Evolutionary conservation across 2,888 invertebrate species (phyloP).

Genomic region (Aphodius sticticus): DNA sequence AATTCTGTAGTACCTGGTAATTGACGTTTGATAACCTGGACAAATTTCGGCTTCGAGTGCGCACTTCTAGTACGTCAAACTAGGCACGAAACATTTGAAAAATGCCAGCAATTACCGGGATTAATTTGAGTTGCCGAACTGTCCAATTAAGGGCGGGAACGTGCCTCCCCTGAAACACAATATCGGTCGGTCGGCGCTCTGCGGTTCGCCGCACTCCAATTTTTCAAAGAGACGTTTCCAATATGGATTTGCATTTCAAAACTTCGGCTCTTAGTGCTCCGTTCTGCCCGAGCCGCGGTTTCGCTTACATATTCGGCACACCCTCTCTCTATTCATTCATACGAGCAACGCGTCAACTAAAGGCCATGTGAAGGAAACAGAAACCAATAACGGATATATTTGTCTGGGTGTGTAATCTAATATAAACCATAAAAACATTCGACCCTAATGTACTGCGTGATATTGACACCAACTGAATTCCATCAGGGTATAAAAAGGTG

Average conservation of each 20-base stretch:
- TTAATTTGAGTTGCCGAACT: background rate
- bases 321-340: background rate
- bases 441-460: background rate
- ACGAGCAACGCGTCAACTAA: background rate
- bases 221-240: background rate
- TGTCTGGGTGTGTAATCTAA: background rate
- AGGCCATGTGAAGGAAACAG: background rate
- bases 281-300: background rate
- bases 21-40: too few species aligned
- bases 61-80: background rate
- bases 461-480: background rate
- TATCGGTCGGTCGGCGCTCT: background rate
- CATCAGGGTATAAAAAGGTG: background rate
- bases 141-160: background rate
- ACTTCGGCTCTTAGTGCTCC: background rate
- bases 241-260: background rate
- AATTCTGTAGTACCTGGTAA: too few species aligned
- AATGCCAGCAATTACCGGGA: background rate
- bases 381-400: background rate
- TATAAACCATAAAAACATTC: background rate
- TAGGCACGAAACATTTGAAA: background rate
- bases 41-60: background rate
- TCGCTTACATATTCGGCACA: background rate
- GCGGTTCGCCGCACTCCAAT: background rate
- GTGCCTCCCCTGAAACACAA: background rate